These are phyloP conservation scores for Ispidina lecontei DNA, from an alignment of 2,797 vertebrate species.

Conservation along the genomic window DNA sequence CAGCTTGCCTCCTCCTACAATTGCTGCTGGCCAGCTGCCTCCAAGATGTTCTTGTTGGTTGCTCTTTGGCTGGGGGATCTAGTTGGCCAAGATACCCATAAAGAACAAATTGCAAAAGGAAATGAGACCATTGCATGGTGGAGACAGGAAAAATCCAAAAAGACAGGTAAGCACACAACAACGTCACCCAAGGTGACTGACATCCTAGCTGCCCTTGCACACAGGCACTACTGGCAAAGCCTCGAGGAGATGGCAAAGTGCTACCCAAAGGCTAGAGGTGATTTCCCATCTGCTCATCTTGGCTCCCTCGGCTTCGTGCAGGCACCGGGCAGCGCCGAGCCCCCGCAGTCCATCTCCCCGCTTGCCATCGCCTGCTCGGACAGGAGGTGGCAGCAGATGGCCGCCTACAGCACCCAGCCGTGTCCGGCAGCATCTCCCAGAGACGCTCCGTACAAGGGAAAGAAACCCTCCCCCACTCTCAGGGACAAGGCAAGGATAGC, in stretches of 20 bases:
- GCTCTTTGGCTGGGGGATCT: background rate
- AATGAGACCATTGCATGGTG: fast-evolving
- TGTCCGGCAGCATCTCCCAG: background rate
- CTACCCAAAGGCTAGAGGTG: background rate
- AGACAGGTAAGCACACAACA: background rate
- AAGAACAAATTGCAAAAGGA: background rate
- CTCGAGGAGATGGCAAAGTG: background rate
- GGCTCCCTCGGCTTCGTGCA: background rate
- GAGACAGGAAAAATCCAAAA: background rate
- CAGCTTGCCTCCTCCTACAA: background rate
- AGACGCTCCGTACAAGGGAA: background rate
- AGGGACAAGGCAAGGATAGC: background rate
- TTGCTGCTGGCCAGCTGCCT: background rate
- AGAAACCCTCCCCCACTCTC: background rate
- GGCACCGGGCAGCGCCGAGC: background rate
- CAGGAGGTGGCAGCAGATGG: slow-evolving; percentile 68
- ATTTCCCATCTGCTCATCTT: fast-evolving
- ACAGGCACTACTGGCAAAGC: background rate
- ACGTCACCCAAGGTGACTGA: fast-evolving
- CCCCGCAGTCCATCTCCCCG: background rate
- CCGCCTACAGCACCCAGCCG: background rate
- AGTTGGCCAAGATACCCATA: background rate
- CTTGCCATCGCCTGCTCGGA: background rate
- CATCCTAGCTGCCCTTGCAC: background rate
- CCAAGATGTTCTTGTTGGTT: background rate